These are phyloP conservation scores for Cataglyphis cursor DNA, from an alignment of 2,888 invertebrate species.

Conservation along the genomic window DNA sequence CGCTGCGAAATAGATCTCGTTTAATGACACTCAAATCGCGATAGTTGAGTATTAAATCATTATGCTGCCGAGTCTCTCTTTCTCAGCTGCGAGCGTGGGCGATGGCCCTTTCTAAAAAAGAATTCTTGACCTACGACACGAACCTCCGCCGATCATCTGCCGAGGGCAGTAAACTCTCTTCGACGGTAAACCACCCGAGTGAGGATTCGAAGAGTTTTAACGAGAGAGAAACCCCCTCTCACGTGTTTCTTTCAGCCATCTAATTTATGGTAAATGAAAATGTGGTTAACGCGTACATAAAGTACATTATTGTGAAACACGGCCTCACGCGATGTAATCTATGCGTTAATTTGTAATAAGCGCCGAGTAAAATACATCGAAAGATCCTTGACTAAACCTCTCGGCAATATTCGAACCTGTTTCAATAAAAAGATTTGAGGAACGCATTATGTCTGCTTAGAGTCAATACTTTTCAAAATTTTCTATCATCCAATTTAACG, in stretches of 20 bases:
- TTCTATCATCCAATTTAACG: neutral
- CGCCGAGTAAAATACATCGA: neutral
- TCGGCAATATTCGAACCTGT: neutral
- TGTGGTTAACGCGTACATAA: slow-evolving; percentile 20
- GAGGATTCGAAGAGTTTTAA: slow-evolving; percentile 26
- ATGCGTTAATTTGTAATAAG: slow-evolving; percentile 43
- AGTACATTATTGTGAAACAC: slow-evolving; percentile 3
- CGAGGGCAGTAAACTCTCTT: slow-evolving; percentile 40
- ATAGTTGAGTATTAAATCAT: slow-evolving; percentile 68
- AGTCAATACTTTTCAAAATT: neutral
- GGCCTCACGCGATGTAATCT: neutral
- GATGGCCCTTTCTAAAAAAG: slow-evolving; percentile 55
- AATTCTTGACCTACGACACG: slow-evolving; percentile 67
- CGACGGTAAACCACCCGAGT: slow-evolving; percentile 48
- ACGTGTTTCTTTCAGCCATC: slow-evolving; percentile 13
- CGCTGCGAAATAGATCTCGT: slow-evolving; percentile 44
- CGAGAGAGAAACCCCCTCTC: slow-evolving; percentile 1
- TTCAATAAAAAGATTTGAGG: neutral
- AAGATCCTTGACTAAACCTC: neutral
- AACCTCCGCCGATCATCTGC: slow-evolving; percentile 28
- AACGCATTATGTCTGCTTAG: neutral
- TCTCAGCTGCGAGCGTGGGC: slow-evolving; percentile 52
- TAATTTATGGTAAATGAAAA: slow-evolving; percentile 58
- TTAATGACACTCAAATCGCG: slow-evolving; percentile 51
- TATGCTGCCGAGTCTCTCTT: slow-evolving; percentile 26